Evolutionary conservation across 2,888 invertebrate species (phyloP), one percentile per base, ranked within the genome.

Genomic region (Acrobeloides nanus): DNA sequence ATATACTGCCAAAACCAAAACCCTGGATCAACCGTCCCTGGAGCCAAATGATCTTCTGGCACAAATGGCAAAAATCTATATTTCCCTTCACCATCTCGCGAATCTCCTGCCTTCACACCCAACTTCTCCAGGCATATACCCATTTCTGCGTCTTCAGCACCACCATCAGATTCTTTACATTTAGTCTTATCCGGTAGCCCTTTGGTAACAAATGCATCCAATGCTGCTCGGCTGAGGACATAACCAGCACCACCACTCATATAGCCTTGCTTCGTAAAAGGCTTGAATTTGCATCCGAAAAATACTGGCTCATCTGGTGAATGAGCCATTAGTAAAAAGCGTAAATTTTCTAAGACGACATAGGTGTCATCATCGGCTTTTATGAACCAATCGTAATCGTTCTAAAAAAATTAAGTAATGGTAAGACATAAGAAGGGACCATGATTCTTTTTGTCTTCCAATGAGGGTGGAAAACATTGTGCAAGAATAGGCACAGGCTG

Each of bases 291-390:
- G 72, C 87, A 88, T 0, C 92, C 92, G 73, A 88, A 92, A 75
- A 88, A 93, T 7, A 89, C 79, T 0, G 89, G 84, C 1, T 83
- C 82, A 0, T 80, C 79, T 0, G 85, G 80, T 63, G 83, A 81
- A 70, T 87, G 61, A 3, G 61, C 45, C 51, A 62, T 53, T 8
- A 62, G 47, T 38, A 66, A 38, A 27, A 48, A 66, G n/a, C 95
- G 81, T 32, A 97, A 79, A 76, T 97, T 97, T 76, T 97, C 95
- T 31, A 97, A 82, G 32, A 97, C 81, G 21, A 92, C 87, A 75
- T 89, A 93, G 80, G 95, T 93, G 73, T 95, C 93, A 76, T 95
- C 95, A 72, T 95, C 95, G 15, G 95, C 93, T 76, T 97, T 97
- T 67, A 93, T 79, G 75, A 97, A 93, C 77, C 77, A 79, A 51